These are phyloP conservation scores for Umimayanthus chanpuru DNA, from an alignment of 92 coral and sea anemone genomes.

Conservation along the genomic window DNA sequence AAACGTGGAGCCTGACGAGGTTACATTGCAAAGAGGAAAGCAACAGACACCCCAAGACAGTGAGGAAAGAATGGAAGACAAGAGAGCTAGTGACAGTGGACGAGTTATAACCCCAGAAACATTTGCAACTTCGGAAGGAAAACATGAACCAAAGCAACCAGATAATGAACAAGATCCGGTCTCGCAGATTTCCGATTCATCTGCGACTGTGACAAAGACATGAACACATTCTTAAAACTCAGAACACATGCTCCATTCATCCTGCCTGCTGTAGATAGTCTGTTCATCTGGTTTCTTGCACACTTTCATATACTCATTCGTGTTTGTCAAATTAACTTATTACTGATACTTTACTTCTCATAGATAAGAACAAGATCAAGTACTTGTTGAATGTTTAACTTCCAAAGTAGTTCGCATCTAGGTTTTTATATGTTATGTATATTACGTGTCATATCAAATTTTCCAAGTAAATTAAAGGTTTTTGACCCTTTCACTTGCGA, in stretches of 20 bases:
- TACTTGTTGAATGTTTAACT: too few relatives aligned
- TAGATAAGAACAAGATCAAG: neutral
- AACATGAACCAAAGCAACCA: neutral
- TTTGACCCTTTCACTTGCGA: neutral
- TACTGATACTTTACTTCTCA: neutral
- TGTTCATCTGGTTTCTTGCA: neutral
- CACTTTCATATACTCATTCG: neutral
- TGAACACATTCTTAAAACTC: neutral
- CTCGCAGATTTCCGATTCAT: neutral
- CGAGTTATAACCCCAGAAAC: neutral
- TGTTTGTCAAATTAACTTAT: neutral
- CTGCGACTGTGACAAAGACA: neutral
- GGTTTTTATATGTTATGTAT: too few relatives aligned
- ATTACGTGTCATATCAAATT: neutral
- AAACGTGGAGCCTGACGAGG: neutral
- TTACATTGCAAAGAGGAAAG: neutral
- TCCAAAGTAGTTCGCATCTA: neutral
- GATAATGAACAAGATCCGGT: neutral
- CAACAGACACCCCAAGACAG: neutral
- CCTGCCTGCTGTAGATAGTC: neutral
- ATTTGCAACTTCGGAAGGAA: neutral
- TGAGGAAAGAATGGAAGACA: neutral
- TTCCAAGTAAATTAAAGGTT: too few relatives aligned
- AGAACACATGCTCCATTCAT: neutral
- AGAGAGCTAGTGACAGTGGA: neutral